These are phyloP conservation scores for Sympetrum striolatum DNA, from an alignment of 2,888 invertebrate genomes.

Conservation along the genomic window DNA sequence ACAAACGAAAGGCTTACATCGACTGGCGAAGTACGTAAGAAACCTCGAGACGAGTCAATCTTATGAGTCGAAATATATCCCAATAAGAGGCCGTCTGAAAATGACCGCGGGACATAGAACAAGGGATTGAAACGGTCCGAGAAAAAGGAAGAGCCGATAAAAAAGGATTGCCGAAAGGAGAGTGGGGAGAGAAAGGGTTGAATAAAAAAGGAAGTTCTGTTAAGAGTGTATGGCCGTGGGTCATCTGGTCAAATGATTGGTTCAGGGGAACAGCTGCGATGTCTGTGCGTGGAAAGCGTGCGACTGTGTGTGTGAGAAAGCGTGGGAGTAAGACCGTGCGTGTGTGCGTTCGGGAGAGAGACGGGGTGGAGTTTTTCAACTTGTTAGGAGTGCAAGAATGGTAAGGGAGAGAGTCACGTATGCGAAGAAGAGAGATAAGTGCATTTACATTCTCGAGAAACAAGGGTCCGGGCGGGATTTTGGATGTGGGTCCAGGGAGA, in stretches of 20 bases:
- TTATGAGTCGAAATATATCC: background rate
- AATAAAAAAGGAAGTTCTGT: background rate
- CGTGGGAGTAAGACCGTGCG: background rate
- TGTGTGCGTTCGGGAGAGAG: background rate
- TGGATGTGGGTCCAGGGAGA: background rate
- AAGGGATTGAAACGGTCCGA: background rate
- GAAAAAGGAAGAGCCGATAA: background rate
- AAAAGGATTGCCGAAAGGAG: background rate
- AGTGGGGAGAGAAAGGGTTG: background rate
- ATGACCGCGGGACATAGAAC: background rate
- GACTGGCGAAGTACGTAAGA: background rate
- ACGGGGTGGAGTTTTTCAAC: background rate
- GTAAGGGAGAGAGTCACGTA: background rate
- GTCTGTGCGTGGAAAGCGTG: background rate
- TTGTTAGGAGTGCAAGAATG: background rate
- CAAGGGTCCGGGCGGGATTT: background rate
- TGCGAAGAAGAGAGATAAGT: constrained; percentile 1
- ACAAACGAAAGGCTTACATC: too few species aligned
- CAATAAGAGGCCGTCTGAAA: background rate
- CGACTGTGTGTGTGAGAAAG: background rate
- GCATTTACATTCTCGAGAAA: constrained; percentile 37
- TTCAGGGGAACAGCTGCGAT: constrained; percentile 40
- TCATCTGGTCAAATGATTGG: constrained; percentile 44
- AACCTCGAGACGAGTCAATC: background rate
- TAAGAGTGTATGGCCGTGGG: background rate